Evolutionary conservation across 2,113 vertebrate genomes (phyloP).

Genomic region (Hylia prasina): DNA sequence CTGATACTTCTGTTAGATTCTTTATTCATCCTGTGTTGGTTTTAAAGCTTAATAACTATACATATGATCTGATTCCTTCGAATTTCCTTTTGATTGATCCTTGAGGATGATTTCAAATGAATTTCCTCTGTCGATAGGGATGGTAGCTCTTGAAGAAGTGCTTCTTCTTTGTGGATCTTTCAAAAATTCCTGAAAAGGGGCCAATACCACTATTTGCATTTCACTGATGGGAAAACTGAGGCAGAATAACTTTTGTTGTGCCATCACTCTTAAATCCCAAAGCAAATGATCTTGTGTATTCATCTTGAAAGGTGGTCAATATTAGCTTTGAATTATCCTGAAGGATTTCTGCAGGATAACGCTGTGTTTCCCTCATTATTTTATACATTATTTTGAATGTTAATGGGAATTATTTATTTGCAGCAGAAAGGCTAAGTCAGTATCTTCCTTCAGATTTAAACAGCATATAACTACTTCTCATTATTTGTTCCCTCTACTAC

Average conservation of each 20-base stretch:
- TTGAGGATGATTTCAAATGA: not conserved
- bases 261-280: not conserved
- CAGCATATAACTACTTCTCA: not conserved
- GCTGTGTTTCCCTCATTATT: not conserved
- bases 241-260: not conserved
- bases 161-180: not conserved
- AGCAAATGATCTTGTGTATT: not conserved
- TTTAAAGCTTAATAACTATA: not conserved
- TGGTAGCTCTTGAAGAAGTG: not conserved
- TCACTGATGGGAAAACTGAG: not conserved
- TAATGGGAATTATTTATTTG: not conserved
- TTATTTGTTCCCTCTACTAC: not conserved
- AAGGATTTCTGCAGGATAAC: not conserved
- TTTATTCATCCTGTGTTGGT: not conserved
- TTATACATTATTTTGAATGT: not conserved
- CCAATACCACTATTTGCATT: not conserved
- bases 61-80: not conserved
- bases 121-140: fast-evolving
- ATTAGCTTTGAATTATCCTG: not conserved
- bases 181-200: not conserved
- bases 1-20: not conserved
- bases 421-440: not conserved
- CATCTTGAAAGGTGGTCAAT: not conserved
- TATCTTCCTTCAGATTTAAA: not conserved
- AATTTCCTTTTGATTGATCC: not conserved